These are phyloP conservation scores for Pituophis catenifer DNA, from an alignment of 2,113 vertebrate genomes.

Conservation along the genomic window DNA sequence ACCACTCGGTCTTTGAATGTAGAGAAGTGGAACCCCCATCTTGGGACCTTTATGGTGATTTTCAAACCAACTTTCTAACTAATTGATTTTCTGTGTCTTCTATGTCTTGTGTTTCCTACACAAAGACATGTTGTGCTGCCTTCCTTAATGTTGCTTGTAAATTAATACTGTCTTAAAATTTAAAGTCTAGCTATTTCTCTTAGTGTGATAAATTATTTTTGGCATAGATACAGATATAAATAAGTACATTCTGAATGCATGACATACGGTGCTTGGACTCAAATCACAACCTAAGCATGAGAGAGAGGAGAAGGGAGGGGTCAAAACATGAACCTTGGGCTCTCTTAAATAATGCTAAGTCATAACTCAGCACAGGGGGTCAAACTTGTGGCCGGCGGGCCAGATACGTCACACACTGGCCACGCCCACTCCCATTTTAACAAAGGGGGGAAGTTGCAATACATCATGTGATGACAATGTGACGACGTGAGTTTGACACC, in stretches of 20 bases:
- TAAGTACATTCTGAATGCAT: neutral
- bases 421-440: too few relatives aligned
- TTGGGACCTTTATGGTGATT: neutral
- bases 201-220: neutral
- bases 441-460: too few relatives aligned
- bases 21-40: neutral
- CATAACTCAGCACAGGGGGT: neutral
- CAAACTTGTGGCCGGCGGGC: too few relatives aligned
- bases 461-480: too few relatives aligned
- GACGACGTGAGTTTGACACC: too few relatives aligned
- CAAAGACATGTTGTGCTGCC: neutral
- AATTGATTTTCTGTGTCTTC: neutral
- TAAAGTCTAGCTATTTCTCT: neutral
- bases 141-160: neutral
- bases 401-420: too few relatives aligned
- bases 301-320: too few relatives aligned
- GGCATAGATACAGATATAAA: neutral
- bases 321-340: too few relatives aligned
- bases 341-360: neutral
- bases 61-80: neutral
- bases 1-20: neutral
- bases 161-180: neutral
- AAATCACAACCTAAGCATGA: neutral
- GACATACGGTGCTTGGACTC: neutral
- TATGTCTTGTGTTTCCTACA: too few relatives aligned